A percentile compares a stretch with the other conserved stretches of the same genome.
phyloP scores from a whole-genome alignment of 2,113 vertebrate species.

The Lepus timidus region DNA sequence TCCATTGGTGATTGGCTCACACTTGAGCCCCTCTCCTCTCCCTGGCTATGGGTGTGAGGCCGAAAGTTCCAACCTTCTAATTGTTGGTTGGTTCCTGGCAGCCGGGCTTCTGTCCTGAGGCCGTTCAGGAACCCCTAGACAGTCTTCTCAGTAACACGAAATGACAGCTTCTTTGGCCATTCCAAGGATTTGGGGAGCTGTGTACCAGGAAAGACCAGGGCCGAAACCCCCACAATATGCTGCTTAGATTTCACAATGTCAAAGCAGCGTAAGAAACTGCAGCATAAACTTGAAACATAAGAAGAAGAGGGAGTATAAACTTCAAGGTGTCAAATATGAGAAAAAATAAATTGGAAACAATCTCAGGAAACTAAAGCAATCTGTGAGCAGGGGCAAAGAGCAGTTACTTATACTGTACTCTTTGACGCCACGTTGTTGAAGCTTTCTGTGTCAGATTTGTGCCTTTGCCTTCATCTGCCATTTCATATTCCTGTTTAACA shows the following conservation, averaged over 20 bases:
- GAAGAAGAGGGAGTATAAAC: conserved; percentile 28
- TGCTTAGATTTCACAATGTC: background rate
- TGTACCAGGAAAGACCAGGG: background rate
- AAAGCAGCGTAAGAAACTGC: background rate
- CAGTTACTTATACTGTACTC: background rate
- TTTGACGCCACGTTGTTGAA: background rate
- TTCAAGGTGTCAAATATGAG: conserved; percentile 20
- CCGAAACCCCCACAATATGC: background rate
- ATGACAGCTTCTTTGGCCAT: background rate
- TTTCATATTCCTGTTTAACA: background rate
- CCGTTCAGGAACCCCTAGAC: background rate
- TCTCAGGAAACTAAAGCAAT: background rate
- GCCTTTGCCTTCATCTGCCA: background rate
- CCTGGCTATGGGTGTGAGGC: background rate
- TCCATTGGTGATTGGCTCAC: background rate
- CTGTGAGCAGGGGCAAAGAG: background rate
- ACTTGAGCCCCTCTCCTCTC: background rate
- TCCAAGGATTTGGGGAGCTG: background rate
- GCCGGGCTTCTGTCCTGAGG: background rate
- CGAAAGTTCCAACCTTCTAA: background rate
- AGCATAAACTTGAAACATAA: background rate
- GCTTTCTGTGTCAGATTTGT: background rate
- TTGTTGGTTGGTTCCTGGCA: background rate
- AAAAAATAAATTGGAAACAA: conserved; percentile 14
- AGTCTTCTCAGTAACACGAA: background rate